Evolutionary conservation across 2,113 vertebrate species (phyloP).

Genomic region (Collichthys lucidus): DNA sequence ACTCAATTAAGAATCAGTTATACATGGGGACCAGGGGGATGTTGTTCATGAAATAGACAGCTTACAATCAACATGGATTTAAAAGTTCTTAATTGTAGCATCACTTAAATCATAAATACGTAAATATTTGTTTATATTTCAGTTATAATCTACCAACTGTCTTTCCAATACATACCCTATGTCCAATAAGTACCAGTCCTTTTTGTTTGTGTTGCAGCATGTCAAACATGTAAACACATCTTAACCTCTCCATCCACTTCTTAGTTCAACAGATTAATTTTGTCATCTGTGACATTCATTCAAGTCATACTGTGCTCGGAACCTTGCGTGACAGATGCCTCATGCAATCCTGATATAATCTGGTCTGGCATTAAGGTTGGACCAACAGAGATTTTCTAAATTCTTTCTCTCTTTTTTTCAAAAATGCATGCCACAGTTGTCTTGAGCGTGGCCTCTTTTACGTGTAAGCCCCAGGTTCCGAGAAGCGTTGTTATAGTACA

Average conservation of each 20-base stretch:
- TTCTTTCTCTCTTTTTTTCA: slow-evolving; percentile 18
- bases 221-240: slow-evolving; percentile 1
- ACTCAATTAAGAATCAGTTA: too few species aligned
- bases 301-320: slow-evolving; percentile 49
- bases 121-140: background rate
- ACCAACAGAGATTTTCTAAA: slow-evolving; percentile 25
- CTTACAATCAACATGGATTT: background rate
- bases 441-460: slow-evolving; percentile 34
- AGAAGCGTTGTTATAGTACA: slow-evolving; percentile 19
- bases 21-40: background rate
- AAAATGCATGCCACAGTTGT: slow-evolving; percentile 25
- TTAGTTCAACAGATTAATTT: slow-evolving; percentile 45
- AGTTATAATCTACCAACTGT: background rate
- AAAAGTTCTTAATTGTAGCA: background rate
- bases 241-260: background rate
- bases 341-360: slow-evolving; percentile 73
- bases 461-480: slow-evolving; percentile 19
- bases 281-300: slow-evolving; percentile 34
- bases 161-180: too few species aligned
- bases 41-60: background rate
- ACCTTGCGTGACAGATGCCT: slow-evolving; percentile 59
- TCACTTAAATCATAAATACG: background rate
- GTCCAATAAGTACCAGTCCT: background rate
- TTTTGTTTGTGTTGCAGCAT: background rate
- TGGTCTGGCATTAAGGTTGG: slow-evolving; percentile 72